Conservation (phyloP, 2,888 invertebrate species). For the Pollenia amentaria region DNA sequence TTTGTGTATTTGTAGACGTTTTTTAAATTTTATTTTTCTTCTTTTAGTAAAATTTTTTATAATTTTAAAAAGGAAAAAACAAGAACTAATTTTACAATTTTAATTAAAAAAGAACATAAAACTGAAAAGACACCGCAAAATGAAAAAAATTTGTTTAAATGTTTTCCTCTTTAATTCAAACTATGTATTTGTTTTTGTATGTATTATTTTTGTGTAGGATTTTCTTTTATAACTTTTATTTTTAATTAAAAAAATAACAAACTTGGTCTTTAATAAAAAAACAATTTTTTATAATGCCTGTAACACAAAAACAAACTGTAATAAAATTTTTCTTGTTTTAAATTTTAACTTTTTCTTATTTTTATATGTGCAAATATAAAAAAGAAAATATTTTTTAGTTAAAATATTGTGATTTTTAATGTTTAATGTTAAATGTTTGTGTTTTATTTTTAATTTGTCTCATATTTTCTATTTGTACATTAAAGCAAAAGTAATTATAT, state of each 20-base stretch:
- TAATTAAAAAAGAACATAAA: constrained; percentile 3
- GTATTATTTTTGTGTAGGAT: constrained; percentile 43
- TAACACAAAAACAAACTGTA: not conserved
- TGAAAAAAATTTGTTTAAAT: constrained; percentile 19
- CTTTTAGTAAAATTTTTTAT: constrained; percentile 52
- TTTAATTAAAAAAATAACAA: constrained; percentile 27
- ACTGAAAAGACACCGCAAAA: constrained; percentile 17
- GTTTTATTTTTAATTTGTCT: constrained; percentile 61
- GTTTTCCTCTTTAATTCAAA: constrained; percentile 5
- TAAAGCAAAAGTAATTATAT: constrained; percentile 52
- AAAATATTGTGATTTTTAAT: constrained; percentile 71
- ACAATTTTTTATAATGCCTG: constrained; percentile 1
- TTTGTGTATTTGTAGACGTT: not conserved
- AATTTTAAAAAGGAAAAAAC: constrained; percentile 52
- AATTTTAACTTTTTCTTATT: not conserved
- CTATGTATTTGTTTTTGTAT: constrained; percentile 33
- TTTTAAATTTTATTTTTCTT: constrained; percentile 18
- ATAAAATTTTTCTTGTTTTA: constrained; percentile 13
- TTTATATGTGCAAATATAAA: constrained; percentile 22
- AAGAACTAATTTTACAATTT: constrained; percentile 27
- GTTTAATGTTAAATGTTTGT: constrained; percentile 54
- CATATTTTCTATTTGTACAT: constrained; percentile 64
- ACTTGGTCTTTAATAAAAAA: constrained; percentile 9
- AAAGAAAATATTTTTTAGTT: constrained; percentile 59
- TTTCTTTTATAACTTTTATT: constrained; percentile 19